Evolutionary conservation across 2,888 invertebrate species (phyloP).

Genomic region (Cerastis leucographa): DNA sequence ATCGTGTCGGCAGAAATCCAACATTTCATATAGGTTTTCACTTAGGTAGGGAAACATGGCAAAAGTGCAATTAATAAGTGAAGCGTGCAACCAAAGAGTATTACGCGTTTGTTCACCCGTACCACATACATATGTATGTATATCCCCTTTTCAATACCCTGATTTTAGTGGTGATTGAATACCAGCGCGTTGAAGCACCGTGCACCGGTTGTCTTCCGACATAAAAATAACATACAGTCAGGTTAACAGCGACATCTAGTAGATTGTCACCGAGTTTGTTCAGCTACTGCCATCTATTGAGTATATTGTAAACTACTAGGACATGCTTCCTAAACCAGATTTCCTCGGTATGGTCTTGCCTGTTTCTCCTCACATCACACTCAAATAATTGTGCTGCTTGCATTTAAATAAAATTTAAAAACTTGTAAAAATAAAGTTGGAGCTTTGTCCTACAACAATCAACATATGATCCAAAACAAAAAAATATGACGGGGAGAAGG

Average conservation of each 20-base stretch:
- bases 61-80: not conserved
- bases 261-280: not conserved
- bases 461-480: not conserved
- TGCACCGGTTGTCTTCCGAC: not conserved
- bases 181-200: not conserved
- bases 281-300: conserved; percentile 62
- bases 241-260: conserved; percentile 38
- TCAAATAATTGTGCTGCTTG: not conserved
- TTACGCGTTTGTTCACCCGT: not conserved
- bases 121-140: not conserved
- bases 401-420: not conserved
- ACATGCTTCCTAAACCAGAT: not conserved
- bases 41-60: not conserved
- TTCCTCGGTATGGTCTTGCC: not conserved
- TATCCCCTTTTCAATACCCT: not conserved
- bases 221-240: not conserved
- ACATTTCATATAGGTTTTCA: not conserved
- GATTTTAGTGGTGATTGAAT: not conserved
- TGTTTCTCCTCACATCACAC: not conserved
- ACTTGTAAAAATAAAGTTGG: too few relatives aligned
- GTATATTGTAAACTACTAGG: not conserved
- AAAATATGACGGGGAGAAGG: not conserved
- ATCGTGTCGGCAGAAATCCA: not conserved
- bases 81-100: not conserved
- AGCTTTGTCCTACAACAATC: not conserved